Evolutionary conservation across 23 tunicate genomes (phyloP).

Genomic region (Phallusia fumigata): DNA sequence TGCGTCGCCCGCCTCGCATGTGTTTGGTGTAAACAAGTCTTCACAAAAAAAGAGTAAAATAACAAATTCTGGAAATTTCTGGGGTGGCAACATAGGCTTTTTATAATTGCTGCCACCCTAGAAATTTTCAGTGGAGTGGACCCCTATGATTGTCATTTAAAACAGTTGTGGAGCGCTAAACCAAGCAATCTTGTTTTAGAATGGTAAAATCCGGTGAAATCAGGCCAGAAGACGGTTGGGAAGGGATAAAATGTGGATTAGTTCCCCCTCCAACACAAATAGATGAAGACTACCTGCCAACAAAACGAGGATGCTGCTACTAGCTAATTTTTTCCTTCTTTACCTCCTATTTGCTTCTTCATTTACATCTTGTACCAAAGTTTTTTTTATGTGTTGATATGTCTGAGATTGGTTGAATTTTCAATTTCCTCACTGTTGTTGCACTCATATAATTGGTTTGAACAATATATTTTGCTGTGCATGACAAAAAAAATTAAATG

Average conservation of each 20-base stretch:
- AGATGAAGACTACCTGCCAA: neutral
- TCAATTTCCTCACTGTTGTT: neutral
- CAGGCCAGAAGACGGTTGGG: constrained; percentile 66
- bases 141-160: too few relatives aligned
- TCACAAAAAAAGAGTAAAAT: too few relatives aligned
- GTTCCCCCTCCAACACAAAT: constrained; percentile 38
- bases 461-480: too few relatives aligned
- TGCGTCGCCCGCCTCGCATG: too few relatives aligned
- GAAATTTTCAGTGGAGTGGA: too few relatives aligned
- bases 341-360: neutral
- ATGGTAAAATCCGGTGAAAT: constrained; percentile 59
- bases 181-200: constrained; percentile 22
- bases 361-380: neutral
- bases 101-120: neutral
- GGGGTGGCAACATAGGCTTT: too few relatives aligned
- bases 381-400: neutral
- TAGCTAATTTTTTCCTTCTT: neutral
- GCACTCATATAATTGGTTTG: too few relatives aligned
- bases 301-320: constrained; percentile 11
- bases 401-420: neutral
- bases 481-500: too few relatives aligned
- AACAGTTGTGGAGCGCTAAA: too few relatives aligned
- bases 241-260: constrained; percentile 69
- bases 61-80: neutral
- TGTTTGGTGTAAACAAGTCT: too few relatives aligned